Percentiles rank a stretch among this genome's conserved stretches.
phyloP scores from a whole-genome alignment of 2,888 invertebrate genomes.

The Apamea monoglypha region DNA sequence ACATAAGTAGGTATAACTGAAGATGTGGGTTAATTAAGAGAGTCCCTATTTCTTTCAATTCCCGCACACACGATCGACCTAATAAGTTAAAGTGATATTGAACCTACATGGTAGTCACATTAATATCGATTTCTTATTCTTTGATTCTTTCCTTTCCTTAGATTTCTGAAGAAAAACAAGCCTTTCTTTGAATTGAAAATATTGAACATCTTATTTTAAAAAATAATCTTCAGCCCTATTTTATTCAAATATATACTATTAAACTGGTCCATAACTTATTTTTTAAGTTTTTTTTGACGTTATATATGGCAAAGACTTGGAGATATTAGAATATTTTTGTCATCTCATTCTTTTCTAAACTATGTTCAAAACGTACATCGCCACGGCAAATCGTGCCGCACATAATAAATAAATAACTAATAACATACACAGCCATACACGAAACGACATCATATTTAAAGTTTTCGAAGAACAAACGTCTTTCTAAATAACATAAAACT shows the following conservation, averaged over 20 bases:
- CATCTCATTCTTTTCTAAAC: neutral
- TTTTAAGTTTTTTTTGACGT: too few species aligned
- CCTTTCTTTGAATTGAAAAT: neutral
- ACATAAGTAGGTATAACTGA: constrained; percentile 17
- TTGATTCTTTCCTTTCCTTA: neutral
- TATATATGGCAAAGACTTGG: neutral
- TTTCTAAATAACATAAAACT: constrained; percentile 20
- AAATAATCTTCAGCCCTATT: fast-evolving
- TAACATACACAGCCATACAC: neutral
- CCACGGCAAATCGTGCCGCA: neutral
- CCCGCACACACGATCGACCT: constrained; percentile 46
- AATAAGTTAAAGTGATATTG: constrained; percentile 44
- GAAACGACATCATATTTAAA: neutral
- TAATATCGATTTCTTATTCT: constrained; percentile 18
- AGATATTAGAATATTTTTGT: neutral
- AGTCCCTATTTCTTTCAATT: constrained; percentile 56
- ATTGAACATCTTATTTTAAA: neutral
- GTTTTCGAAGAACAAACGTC: constrained; percentile 1
- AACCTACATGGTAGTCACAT: constrained; percentile 17
- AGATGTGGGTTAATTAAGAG: constrained; percentile 53
- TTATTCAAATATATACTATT: neutral
- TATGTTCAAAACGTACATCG: neutral
- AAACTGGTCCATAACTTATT: neutral
- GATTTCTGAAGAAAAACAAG: neutral
- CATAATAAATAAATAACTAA: neutral